Conservation (phyloP, 2,797 vertebrate species). For the Gastrophryne carolinensis region DNA sequence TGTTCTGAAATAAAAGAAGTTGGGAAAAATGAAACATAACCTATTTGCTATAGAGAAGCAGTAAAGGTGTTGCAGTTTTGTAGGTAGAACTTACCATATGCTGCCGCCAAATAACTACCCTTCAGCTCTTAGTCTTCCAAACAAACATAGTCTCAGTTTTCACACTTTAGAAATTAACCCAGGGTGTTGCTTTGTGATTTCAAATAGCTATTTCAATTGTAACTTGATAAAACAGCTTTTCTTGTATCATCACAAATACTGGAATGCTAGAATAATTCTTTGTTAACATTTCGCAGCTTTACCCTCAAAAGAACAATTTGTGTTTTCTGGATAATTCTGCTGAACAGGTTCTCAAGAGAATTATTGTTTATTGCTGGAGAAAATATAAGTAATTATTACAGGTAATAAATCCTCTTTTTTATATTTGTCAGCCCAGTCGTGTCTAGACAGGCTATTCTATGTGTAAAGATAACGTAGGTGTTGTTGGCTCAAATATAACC, state of each 20-base stretch:
- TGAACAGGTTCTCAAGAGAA: too few species aligned
- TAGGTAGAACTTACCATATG: not conserved
- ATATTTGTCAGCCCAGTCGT: too few species aligned
- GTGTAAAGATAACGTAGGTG: too few species aligned
- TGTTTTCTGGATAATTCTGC: too few species aligned
- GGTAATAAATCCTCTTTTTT: too few species aligned
- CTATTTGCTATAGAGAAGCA: too few species aligned
- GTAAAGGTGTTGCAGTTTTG: not conserved
- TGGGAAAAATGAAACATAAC: not conserved
- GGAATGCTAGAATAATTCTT: not conserved
- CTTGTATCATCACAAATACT: not conserved
- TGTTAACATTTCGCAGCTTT: too few species aligned
- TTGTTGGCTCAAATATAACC: too few species aligned
- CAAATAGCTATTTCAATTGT: slow-evolving; percentile 3
- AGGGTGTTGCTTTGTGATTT: slow-evolving; percentile 4
- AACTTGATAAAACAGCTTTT: not conserved
- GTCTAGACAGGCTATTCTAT: too few species aligned
- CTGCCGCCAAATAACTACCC: not conserved
- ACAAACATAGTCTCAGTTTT: not conserved
- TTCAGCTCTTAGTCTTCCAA: not conserved
- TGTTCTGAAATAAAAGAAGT: not conserved
- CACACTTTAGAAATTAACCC: not conserved
- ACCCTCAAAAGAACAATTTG: too few species aligned
- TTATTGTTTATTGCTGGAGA: too few species aligned
- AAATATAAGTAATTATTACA: too few species aligned